These are phyloP conservation scores for Bettongia penicillata DNA, from an alignment of 2,113 vertebrate species.

Conservation along the genomic window DNA sequence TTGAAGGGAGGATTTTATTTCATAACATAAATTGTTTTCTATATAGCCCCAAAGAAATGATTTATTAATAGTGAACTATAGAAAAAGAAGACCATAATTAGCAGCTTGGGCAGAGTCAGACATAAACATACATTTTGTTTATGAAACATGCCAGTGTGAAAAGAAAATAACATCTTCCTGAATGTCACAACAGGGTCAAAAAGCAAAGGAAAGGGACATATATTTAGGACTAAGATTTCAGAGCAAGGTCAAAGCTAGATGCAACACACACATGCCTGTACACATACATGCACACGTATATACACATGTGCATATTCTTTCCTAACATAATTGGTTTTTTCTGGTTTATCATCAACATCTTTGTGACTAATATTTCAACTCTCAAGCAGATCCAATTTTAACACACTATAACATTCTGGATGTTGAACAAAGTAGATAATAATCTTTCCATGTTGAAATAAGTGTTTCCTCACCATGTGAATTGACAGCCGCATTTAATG, in stretches of 20 bases:
- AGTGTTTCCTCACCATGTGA: not conserved
- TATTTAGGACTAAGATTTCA: constrained; percentile 41
- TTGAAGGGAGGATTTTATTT: constrained; percentile 65
- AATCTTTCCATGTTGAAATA: not conserved
- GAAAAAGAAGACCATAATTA: constrained; percentile 62
- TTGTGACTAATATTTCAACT: constrained; percentile 45
- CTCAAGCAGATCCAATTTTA: not conserved
- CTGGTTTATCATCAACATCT: not conserved
- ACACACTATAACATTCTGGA: not conserved
- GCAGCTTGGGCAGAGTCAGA: constrained; percentile 61
- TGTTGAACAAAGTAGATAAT: constrained; percentile 9
- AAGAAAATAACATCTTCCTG: constrained; percentile 39
- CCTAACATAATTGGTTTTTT: not conserved
- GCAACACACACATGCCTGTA: not conserved
- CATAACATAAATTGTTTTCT: constrained; percentile 73
- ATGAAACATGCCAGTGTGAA: constrained; percentile 40
- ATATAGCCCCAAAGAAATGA: constrained; percentile 63
- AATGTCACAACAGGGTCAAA: constrained; percentile 48
- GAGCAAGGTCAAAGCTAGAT: constrained; percentile 57
- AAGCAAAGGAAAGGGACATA: constrained; percentile 32
- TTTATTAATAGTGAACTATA: constrained; percentile 66
- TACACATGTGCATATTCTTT: not conserved
- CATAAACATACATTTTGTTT: constrained; percentile 72
- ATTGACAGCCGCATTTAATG: constrained; percentile 14
- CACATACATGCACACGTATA: not conserved